A percentile compares a stretch with the other conserved stretches of the same genome.
These are phyloP conservation scores for Spilogale gracilis DNA, from an alignment of 2,113 vertebrate genomes.

Conservation along the genomic window DNA sequence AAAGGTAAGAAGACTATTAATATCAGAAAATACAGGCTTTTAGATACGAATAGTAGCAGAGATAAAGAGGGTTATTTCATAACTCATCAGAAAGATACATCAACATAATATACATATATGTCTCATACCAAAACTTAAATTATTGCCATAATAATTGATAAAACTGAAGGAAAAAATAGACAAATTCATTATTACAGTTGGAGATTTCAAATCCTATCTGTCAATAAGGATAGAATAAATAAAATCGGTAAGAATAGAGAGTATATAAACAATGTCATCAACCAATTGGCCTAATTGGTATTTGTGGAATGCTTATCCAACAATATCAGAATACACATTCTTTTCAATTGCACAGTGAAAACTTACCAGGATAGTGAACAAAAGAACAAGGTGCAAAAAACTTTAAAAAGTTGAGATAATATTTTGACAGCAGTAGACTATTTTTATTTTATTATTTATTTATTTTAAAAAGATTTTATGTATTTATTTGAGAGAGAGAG, in stretches of 20 bases:
- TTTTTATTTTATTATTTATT: too few species aligned
- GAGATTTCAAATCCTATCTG: neutral
- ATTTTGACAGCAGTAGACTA: neutral
- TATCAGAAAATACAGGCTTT: neutral
- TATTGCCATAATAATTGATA: neutral
- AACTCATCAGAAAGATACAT: neutral
- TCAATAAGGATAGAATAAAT: neutral
- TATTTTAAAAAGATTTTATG: too few species aligned
- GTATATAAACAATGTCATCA: neutral
- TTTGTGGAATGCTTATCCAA: neutral
- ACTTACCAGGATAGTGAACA: neutral
- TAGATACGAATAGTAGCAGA: neutral
- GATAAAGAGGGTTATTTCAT: neutral
- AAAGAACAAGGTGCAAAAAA: neutral
- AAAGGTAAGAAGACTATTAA: neutral
- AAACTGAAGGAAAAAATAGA: neutral
- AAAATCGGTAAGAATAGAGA: neutral
- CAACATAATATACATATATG: neutral
- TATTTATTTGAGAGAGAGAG: too few species aligned
- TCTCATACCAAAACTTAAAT: neutral
- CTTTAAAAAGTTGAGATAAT: neutral
- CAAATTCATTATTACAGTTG: neutral
- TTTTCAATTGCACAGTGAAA: neutral
- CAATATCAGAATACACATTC: neutral
- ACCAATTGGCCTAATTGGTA: neutral